Conservation (phyloP, 2,888 invertebrate species). For the Anthrax anthrax region DNA sequence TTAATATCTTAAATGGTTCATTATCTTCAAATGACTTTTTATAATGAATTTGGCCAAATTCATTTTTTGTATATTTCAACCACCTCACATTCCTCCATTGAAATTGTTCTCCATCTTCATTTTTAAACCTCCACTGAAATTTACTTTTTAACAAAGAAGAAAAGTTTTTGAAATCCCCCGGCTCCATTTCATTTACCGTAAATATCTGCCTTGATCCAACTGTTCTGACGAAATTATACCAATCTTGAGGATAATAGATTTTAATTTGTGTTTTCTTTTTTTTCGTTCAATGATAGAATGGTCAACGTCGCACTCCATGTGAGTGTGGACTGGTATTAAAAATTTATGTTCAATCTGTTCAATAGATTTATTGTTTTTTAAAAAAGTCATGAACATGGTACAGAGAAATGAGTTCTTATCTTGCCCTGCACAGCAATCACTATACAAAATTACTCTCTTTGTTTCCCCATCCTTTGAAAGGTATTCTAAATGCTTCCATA, state of each 20-base stretch:
- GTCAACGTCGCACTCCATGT: slow-evolving; percentile 7
- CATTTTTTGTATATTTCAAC: slow-evolving; percentile 1
- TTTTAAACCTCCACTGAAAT: neutral
- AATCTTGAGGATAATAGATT: slow-evolving; percentile 1
- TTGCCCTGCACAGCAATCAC: slow-evolving; percentile 12
- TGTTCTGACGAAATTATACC: neutral
- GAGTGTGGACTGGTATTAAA: slow-evolving; percentile 11
- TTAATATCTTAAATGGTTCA: too few relatives aligned
- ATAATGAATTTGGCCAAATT: too few relatives aligned
- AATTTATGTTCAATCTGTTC: slow-evolving; percentile 13
- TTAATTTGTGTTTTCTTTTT: neutral
- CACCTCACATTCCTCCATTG: slow-evolving; percentile 3
- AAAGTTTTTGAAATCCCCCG: neutral
- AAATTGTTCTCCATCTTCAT: slow-evolving; percentile 1
- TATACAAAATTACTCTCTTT: slow-evolving; percentile 12
- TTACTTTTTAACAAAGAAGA: neutral
- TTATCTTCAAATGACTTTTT: too few relatives aligned
- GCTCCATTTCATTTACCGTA: neutral
- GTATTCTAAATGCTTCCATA: slow-evolving; percentile 5
- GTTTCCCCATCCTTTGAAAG: neutral
- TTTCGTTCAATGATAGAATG: slow-evolving; percentile 2
- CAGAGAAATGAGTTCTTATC: slow-evolving; percentile 13
- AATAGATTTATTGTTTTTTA: slow-evolving; percentile 5
- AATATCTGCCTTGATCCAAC: neutral
- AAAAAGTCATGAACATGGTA: slow-evolving; percentile 10